Percentiles rank a stretch among this genome's conserved stretches.
phyloP scores from a whole-genome alignment of 2,797 vertebrate genomes.

The Pangasius macronema region DNA sequence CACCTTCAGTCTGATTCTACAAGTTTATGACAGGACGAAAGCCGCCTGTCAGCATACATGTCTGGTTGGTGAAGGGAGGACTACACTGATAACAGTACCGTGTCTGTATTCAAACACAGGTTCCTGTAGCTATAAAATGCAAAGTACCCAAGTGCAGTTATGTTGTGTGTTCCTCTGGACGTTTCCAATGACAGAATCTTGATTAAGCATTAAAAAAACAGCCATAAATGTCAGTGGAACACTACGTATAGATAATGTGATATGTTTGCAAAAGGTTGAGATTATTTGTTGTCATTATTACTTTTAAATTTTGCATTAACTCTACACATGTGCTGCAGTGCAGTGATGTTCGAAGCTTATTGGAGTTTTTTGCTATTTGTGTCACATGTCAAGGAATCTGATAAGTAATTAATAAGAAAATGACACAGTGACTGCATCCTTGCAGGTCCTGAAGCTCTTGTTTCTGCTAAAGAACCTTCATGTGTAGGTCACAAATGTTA shows the following conservation, averaged over 20 bases:
- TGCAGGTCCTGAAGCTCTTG: background rate
- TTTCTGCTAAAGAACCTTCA: background rate
- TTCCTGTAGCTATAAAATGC: slow-evolving; percentile 32
- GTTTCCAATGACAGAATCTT: background rate
- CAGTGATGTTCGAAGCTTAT: background rate
- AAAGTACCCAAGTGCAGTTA: background rate
- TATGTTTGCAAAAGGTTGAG: background rate
- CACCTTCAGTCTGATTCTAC: background rate
- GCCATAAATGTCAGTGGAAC: background rate
- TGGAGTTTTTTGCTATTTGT: background rate
- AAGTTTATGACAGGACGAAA: slow-evolving; percentile 26
- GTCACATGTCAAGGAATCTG: background rate
- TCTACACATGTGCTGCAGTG: background rate
- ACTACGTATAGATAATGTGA: background rate
- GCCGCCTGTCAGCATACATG: background rate
- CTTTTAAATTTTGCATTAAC: background rate
- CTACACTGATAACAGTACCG: slow-evolving; percentile 11
- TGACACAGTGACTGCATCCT: no score
- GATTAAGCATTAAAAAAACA: background rate
- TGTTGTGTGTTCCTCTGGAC: background rate
- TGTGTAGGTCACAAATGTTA: background rate
- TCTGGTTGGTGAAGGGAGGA: background rate
- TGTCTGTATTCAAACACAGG: slow-evolving; percentile 22
- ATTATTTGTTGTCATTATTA: background rate
- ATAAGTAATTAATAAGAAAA: background rate